Base-by-base conservation (phyloP, 1,140 invertebrate species). In the Anadara kagoshimensis region DNA sequence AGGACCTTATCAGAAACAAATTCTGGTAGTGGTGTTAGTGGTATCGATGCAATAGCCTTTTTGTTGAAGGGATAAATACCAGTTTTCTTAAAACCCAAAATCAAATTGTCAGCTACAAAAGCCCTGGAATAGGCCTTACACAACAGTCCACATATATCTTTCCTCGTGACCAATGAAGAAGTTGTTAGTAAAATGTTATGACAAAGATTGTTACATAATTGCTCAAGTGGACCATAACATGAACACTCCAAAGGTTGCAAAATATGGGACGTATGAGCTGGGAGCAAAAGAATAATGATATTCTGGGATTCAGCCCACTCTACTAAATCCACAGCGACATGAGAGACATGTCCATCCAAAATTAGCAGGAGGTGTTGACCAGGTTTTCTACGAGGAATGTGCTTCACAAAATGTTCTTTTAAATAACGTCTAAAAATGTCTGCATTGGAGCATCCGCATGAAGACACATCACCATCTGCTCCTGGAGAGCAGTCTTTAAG, bases 211-310 rank as follows among this genome's bases (percentile, higher is more conserved):
- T 69, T 20, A 47, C 65, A 73, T 4, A 73, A 64, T n/a, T 53
- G 49, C 59, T 77, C 14, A 26, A 77, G 73, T 16, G 58, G 59
- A 12, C 65, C 64, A 73, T 61, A 70, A 54, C 69, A 70, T 16
- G n/a, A 63, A 29, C 73, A 65, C 73, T 69, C 69, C 7, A 69
- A 18, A 14, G 75, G 71, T 47, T 78, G 66, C 3, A 73, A 16
- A 10, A 70, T 51, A n/a, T 74, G 70, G 20, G 51, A 63, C 5
- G 65, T 73, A 36, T 70, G 36, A 4, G 67, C 41, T 24, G 59
- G 70, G 22, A 70, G 41, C 2, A 78, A 22, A 59, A 69, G 69
- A 16, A 78, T 20, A 14, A 73, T 62, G 8, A 76, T 63, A 61
- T 63, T 59, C 18, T 54, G 36, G 16, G 62, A 1, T 59, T 63